These are phyloP conservation scores for Megalurothrips usitatus DNA, from an alignment of 2,888 invertebrate genomes.

Conservation along the genomic window DNA sequence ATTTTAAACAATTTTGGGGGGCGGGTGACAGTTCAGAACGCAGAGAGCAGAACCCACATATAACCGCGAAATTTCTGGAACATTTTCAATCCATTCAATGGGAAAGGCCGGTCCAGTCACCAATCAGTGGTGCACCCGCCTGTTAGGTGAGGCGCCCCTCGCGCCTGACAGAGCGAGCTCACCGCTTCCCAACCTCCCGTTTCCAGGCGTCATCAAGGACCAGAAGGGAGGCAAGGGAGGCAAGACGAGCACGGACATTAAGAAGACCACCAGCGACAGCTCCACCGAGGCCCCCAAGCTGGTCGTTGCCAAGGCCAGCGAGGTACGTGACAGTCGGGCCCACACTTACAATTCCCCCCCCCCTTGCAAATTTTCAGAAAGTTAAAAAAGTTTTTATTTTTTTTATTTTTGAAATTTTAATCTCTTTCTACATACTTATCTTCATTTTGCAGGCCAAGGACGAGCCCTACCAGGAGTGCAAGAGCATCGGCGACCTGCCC, in stretches of 20 bases:
- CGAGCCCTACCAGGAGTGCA: constrained; percentile 5
- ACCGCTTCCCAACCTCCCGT: background rate
- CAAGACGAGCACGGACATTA: background rate
- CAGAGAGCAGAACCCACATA: no score
- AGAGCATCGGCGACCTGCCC: constrained; percentile 15
- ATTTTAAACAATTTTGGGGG: no score
- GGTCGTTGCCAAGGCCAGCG: background rate
- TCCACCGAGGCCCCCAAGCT: background rate
- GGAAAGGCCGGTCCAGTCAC: no score
- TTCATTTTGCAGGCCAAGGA: background rate
- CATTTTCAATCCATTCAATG: no score
- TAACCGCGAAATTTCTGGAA: no score
- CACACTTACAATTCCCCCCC: background rate
- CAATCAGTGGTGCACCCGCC: no score
- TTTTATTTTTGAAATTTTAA: no score
- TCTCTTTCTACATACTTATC: background rate
- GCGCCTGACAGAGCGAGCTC: no score
- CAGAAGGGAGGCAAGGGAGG: background rate
- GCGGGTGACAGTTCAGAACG: background rate
- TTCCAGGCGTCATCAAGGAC: background rate
- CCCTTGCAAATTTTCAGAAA: background rate
- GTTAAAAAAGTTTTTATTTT: no score
- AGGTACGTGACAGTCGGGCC: background rate
- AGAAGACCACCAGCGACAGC: background rate
- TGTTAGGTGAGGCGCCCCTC: no score